phyloP scores from a whole-genome alignment of 2,113 vertebrate species.

The Clarias magur region DNA sequence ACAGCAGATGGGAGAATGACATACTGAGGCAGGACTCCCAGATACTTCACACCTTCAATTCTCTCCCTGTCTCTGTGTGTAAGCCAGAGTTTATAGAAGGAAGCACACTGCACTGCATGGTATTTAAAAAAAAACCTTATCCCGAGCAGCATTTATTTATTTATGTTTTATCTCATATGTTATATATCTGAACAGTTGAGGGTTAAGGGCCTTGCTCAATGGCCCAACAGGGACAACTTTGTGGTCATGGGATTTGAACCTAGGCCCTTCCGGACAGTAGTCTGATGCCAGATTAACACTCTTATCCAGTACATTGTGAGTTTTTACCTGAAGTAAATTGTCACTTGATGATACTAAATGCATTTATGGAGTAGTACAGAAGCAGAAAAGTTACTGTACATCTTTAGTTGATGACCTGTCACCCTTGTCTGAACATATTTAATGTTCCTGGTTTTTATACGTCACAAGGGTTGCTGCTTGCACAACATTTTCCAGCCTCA shows the following conservation, averaged over 20 bases:
- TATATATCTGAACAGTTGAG: too few species aligned
- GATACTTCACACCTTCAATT: slow-evolving; percentile 28
- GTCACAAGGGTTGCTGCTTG: background rate
- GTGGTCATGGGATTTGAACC: too few species aligned
- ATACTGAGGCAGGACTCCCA: background rate
- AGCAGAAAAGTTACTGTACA: background rate
- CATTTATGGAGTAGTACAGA: background rate
- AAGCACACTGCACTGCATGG: background rate
- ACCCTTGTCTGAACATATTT: background rate
- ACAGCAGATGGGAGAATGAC: slow-evolving; percentile 42
- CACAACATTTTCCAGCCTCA: background rate
- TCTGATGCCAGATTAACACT: too few species aligned
- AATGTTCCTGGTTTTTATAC: background rate
- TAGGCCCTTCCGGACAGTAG: too few species aligned
- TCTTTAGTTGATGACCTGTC: background rate
- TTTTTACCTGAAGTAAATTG: background rate
- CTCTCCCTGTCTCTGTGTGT: background rate
- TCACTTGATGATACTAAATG: background rate
- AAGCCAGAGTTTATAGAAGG: too few species aligned
- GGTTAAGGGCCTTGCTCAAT: too few species aligned
- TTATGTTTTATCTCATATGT: too few species aligned
- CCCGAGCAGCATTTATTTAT: too few species aligned
- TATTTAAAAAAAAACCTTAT: background rate
- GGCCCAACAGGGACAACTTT: too few species aligned
- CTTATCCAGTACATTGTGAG: background rate